Conservation (phyloP, 2,888 invertebrate species). For the Pelosia muscerda region DNA sequence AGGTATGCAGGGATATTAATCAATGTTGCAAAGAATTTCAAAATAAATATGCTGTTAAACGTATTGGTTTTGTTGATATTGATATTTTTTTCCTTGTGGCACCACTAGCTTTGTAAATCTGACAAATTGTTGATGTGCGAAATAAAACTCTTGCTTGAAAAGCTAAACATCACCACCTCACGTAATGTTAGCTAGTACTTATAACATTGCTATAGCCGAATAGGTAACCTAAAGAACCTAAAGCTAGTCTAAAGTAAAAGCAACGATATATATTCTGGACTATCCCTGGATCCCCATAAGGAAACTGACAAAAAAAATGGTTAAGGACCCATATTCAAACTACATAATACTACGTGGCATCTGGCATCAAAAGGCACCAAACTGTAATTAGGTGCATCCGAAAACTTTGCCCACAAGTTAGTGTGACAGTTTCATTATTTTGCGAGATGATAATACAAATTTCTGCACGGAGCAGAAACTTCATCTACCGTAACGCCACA, state of each 20-base stretch:
- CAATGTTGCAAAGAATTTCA: too few species aligned
- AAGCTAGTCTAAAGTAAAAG: not conserved
- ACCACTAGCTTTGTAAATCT: not conserved
- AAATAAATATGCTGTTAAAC: too few species aligned
- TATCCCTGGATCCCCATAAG: not conserved
- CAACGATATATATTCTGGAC: not conserved
- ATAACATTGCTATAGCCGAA: not conserved
- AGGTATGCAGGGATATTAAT: too few species aligned
- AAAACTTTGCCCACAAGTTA: conserved; percentile 37
- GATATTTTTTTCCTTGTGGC: too few species aligned
- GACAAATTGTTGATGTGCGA: not conserved
- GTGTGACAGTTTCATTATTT: conserved; percentile 40
- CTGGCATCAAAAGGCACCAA: conserved; percentile 63
- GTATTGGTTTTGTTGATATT: too few species aligned
- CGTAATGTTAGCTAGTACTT: not conserved
- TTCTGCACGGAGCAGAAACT: conserved; percentile 26
- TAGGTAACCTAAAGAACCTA: too few species aligned
- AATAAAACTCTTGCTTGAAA: too few species aligned
- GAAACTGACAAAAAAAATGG: not conserved
- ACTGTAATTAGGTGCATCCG: conserved; percentile 70
- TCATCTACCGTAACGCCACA: conserved; percentile 18
- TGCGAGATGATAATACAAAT: conserved; percentile 28
- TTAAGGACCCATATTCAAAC: conserved; percentile 37
- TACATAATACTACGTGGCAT: conserved; percentile 70
- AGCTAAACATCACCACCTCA: too few species aligned